These are phyloP conservation scores for Cyprinodon brontotheroides DNA, from an alignment of 2,113 vertebrate genomes.

Conservation along the genomic window DNA sequence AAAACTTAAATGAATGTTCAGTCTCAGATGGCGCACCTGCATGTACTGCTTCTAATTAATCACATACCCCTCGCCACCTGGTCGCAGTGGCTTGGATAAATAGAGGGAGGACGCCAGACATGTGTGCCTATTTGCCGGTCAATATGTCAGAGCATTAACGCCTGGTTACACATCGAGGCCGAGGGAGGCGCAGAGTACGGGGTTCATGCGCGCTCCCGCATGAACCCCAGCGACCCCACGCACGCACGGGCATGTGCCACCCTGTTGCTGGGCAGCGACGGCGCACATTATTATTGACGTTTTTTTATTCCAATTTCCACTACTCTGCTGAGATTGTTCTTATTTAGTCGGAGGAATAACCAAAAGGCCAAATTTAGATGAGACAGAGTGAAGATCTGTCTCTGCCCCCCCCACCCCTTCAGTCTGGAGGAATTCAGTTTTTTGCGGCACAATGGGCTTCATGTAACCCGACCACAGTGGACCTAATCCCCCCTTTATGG, in stretches of 20 bases:
- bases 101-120: slow-evolving; percentile 24
- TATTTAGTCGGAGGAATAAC: neutral
- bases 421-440: slow-evolving; percentile 55
- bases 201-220: slow-evolving; percentile 35
- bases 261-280: slow-evolving; percentile 76
- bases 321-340: neutral
- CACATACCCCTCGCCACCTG: slow-evolving; percentile 18
- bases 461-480: slow-evolving; percentile 41
- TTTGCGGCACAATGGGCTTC: slow-evolving; percentile 28
- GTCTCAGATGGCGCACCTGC: neutral
- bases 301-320: slow-evolving; percentile 4
- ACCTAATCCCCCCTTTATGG: slow-evolving; percentile 57
- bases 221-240: slow-evolving; percentile 69
- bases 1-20: neutral
- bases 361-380: neutral
- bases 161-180: slow-evolving; percentile 59
- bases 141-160: slow-evolving; percentile 61
- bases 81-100: slow-evolving; percentile 10
- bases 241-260: slow-evolving; percentile 51
- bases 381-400: neutral
- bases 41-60: slow-evolving; percentile 7
- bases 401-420: too few relatives aligned
- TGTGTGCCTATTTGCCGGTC: slow-evolving; percentile 33
- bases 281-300: slow-evolving; percentile 15
- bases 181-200: slow-evolving; percentile 9